A percentile compares a stretch with the other conserved stretches of the same genome.
These are phyloP conservation scores for Ochotona curzoniae DNA, from an alignment of 2,113 vertebrate genomes.

Conservation along the genomic window DNA sequence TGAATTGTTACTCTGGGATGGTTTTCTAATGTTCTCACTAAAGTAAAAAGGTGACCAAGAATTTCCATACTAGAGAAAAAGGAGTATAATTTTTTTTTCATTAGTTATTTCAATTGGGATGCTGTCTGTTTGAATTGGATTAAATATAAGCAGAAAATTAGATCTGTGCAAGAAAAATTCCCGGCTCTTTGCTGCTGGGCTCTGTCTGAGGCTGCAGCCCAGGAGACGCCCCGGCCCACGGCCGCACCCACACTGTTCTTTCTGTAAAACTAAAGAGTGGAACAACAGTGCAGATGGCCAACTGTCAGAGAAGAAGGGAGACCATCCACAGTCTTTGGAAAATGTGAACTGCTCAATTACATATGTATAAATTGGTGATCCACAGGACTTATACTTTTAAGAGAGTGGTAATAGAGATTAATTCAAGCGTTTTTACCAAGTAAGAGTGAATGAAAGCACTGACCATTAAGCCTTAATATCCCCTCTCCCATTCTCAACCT, in stretches of 20 bases:
- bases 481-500: background rate
- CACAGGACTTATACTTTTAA: background rate
- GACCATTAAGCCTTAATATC: conserved; percentile 22
- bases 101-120: background rate
- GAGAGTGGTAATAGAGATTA: background rate
- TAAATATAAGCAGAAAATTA: background rate
- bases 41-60: background rate
- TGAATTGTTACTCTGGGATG: background rate
- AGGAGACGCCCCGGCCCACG: background rate
- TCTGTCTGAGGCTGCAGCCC: background rate
- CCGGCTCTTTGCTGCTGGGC: background rate
- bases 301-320: background rate
- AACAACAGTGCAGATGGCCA: background rate
- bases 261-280: background rate
- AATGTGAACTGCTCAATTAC: background rate
- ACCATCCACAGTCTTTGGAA: background rate
- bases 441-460: background rate
- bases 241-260: background rate
- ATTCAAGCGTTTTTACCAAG: conserved; percentile 10
- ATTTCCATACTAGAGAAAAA: background rate
- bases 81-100: background rate
- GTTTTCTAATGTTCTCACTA: background rate
- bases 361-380: background rate
- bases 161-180: background rate
- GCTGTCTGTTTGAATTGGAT: background rate